A percentile compares a stretch with the other conserved stretches of the same genome.
Conservation (phyloP, 2,888 invertebrate species). For the Lasius fuliginosus region DNA sequence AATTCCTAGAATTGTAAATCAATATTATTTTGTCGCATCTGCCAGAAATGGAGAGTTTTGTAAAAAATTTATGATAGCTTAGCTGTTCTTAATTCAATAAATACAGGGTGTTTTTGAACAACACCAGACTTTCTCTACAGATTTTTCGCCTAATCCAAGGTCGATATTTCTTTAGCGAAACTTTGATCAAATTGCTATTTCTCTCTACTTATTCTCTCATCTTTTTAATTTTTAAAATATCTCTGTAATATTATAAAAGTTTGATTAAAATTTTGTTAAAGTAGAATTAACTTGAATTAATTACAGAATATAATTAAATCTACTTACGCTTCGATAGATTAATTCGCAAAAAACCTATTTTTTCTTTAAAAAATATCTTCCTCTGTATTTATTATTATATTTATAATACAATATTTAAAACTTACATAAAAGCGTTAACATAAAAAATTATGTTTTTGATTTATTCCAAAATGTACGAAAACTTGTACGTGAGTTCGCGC, state of each 20-base stretch:
- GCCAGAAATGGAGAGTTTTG: conserved; percentile 18
- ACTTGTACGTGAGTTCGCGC: background rate
- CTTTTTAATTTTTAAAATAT: background rate
- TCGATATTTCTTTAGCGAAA: background rate
- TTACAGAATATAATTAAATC: background rate
- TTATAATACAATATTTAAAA: background rate
- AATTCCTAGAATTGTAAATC: conserved; percentile 49
- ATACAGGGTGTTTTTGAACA: conserved; percentile 4
- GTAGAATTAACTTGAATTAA: background rate
- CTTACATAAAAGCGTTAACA: background rate
- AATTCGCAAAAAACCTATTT: background rate
- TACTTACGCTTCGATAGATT: background rate
- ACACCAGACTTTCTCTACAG: background rate
- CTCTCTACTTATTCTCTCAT: background rate
- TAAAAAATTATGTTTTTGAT: background rate
- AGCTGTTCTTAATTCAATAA: conserved; percentile 37
- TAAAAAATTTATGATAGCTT: background rate
- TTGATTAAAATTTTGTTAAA: background rate
- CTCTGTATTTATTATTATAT: background rate
- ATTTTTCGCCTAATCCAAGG: background rate
- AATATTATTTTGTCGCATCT: conserved; percentile 52
- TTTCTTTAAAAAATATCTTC: background rate
- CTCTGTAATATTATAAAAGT: background rate
- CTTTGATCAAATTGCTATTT: background rate
- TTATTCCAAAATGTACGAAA: background rate